These are phyloP conservation scores for Lampris megalopsis DNA, from an alignment of 2,113 vertebrate genomes.

Conservation along the genomic window DNA sequence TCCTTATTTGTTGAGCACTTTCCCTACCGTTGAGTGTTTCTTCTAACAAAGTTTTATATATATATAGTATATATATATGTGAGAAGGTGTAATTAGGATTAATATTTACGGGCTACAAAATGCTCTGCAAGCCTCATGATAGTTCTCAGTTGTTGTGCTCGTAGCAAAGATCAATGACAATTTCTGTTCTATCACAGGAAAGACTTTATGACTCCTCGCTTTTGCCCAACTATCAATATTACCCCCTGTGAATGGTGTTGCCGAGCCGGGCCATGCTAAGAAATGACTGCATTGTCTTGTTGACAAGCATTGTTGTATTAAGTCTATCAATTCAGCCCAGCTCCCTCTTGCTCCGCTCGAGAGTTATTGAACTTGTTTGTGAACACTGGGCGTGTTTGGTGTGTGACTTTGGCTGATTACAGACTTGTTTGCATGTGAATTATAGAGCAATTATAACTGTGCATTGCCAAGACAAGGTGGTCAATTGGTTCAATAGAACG, in stretches of 20 bases:
- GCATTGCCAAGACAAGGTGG: constrained; percentile 22
- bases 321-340: constrained; percentile 28
- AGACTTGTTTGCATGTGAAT: constrained; percentile 49
- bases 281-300: constrained; percentile 7
- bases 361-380: constrained; percentile 43
- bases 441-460: constrained; percentile 53
- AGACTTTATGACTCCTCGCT: constrained; percentile 28
- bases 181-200: constrained; percentile 35
- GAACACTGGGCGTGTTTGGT: constrained; percentile 16
- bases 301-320: constrained; percentile 45
- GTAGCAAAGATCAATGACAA: constrained; percentile 52
- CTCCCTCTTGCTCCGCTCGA: constrained; percentile 23
- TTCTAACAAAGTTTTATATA: no score
- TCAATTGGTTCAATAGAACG: constrained; percentile 37
- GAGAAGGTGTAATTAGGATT: constrained; percentile 21
- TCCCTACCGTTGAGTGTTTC: no score
- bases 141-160: constrained; percentile 35
- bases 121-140: constrained; percentile 9
- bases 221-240: constrained; percentile 28
- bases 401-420: constrained; percentile 42
- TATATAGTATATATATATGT: constrained; percentile 8
- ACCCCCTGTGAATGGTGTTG: not conserved
- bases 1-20: no score
- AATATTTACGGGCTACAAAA: constrained; percentile 21
- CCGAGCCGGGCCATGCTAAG: constrained; percentile 14